These are phyloP conservation scores for Amphipoea oculea DNA, from an alignment of 2,888 invertebrate species.

Conservation along the genomic window DNA sequence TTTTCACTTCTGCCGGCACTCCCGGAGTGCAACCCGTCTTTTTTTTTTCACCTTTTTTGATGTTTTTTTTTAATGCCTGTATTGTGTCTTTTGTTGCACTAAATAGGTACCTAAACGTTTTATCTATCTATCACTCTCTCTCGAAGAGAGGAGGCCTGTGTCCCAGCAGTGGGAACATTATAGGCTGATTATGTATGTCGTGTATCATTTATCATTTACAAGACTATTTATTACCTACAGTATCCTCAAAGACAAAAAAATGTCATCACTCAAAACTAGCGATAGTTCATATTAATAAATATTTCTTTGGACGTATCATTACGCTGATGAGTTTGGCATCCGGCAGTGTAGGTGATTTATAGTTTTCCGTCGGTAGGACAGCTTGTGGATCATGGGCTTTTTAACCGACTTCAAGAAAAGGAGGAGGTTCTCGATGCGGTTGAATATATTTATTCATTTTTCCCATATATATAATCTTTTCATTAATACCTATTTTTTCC, in stretches of 20 bases:
- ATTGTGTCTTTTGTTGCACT: no score
- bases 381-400: neutral
- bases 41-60: no score
- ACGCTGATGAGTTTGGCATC: conserved; percentile 41
- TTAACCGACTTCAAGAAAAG: no score
- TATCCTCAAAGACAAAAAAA: neutral
- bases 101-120: no score
- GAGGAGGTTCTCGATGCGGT: no score
- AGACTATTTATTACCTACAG: neutral
- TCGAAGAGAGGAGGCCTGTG: neutral
- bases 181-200: neutral
- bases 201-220: neutral
- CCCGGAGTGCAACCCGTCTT: no score
- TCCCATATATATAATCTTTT: no score
- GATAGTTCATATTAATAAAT: neutral
- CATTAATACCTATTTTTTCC: no score
- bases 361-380: neutral
- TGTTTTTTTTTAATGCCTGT: no score
- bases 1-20: no score
- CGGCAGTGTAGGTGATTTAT: conserved; percentile 51
- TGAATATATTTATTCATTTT: no score
- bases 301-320: conserved; percentile 27
- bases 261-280: conserved; percentile 31
- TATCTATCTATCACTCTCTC: no score
- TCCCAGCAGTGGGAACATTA: neutral